phyloP scores from a whole-genome alignment of 2,797 vertebrate genomes.

The Scyliorhinus canicula region DNA sequence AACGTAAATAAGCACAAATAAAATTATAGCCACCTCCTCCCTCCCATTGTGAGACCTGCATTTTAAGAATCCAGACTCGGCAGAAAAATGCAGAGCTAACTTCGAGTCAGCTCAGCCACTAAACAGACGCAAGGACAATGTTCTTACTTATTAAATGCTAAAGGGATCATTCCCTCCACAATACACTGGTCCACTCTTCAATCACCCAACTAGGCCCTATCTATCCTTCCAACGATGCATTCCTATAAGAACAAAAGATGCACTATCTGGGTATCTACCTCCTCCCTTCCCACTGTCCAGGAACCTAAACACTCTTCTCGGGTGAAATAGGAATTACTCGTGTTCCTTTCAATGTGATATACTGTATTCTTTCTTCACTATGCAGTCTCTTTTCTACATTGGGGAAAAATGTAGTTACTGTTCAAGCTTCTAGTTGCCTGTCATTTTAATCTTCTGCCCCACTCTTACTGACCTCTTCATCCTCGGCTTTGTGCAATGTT shows the following conservation, averaged over 20 bases:
- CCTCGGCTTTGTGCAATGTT: not conserved
- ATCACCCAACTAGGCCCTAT: no score
- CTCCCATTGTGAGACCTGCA: not conserved
- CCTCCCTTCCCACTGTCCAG: not conserved
- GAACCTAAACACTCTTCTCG: not conserved
- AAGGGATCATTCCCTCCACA: not conserved
- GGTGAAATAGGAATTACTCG: not conserved
- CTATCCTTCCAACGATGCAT: not conserved
- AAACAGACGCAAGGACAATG: not conserved
- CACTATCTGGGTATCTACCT: not conserved
- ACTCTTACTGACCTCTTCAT: not conserved
- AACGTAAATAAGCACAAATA: not conserved
- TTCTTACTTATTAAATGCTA: not conserved
- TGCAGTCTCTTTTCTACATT: not conserved
- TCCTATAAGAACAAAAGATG: not conserved
- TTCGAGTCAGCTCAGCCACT: not conserved
- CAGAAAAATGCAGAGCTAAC: not conserved
- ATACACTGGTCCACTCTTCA: not conserved
- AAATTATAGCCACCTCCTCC: not conserved
- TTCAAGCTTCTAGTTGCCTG: not conserved
- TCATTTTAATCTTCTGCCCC: not conserved
- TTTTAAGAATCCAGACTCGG: not conserved
- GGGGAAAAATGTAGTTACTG: not conserved
- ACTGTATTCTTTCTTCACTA: not conserved
- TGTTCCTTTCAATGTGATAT: not conserved